Percentiles rank a stretch among this genome's conserved stretches.
phyloP scores from a whole-genome alignment of 2,888 invertebrate genomes.

The Seladonia tumulorum region DNA sequence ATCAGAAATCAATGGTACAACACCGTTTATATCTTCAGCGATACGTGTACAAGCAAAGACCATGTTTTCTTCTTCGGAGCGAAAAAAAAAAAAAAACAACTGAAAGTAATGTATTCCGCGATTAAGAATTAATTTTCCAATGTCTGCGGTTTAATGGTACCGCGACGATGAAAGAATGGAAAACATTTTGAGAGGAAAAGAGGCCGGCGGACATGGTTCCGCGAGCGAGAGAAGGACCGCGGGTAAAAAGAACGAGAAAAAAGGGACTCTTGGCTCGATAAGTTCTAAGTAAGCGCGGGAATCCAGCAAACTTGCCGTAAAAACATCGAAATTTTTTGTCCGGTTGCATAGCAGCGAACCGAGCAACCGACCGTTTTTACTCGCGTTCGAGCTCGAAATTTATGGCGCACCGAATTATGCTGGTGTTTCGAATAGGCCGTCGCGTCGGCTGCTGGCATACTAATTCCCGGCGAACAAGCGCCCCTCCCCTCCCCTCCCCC shows the following conservation, averaged over 20 bases:
- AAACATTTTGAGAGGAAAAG: conserved; percentile 6
- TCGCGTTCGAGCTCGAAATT: conserved; percentile 53
- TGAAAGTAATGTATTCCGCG: neutral
- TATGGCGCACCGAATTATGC: conserved; percentile 59
- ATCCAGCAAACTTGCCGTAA: conserved; percentile 67
- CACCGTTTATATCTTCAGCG: too few relatives aligned
- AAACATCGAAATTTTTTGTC: conserved; percentile 67
- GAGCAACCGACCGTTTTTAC: conserved; percentile 58
- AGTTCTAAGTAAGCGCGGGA: conserved; percentile 70
- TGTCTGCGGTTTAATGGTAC: neutral
- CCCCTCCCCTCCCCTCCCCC: neutral
- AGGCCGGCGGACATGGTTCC: conserved; percentile 29
- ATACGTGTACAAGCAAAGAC: too few relatives aligned
- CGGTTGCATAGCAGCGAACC: conserved; percentile 67
- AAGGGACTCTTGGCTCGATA: conserved; percentile 66
- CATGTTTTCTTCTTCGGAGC: too few relatives aligned
- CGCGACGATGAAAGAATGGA: conserved; percentile 24
- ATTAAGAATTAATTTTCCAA: neutral
- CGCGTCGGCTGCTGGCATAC: conserved; percentile 19
- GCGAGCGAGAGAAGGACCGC: neutral
- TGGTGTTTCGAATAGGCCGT: conserved; percentile 50
- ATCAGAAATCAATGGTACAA: too few relatives aligned
- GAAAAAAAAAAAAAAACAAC: too few relatives aligned
- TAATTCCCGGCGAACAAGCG: conserved; percentile 41
- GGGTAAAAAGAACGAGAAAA: conserved; percentile 28